Percentiles rank a stretch among this genome's conserved stretches.
phyloP scores from a whole-genome alignment of 2,888 invertebrate species.

The Pterobdella sp. region DNA sequence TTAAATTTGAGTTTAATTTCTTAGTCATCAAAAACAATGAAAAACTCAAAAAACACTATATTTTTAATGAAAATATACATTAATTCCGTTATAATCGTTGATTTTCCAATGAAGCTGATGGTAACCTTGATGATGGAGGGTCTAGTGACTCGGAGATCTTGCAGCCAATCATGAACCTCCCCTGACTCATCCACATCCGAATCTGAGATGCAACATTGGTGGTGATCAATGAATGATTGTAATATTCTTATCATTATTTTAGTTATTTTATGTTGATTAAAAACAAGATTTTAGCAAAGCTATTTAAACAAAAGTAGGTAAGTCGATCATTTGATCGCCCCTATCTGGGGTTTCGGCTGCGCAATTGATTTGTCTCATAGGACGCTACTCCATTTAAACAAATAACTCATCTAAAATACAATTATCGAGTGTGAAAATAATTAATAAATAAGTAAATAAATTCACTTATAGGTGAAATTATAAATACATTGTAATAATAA shows the following conservation, averaged over 20 bases:
- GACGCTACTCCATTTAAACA: no score
- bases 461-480: background rate
- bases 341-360: no score
- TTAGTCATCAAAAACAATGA: no score
- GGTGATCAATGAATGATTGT: background rate
- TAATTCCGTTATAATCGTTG: no score
- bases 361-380: no score
- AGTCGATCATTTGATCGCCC: no score
- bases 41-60: no score
- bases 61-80: no score
- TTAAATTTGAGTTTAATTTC: no score
- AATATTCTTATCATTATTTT: slow-evolving; percentile 4
- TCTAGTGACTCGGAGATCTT: background rate
- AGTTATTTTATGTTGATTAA: background rate
- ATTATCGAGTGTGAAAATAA: background rate
- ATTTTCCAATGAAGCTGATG: no score
- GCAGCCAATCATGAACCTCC: slow-evolving; percentile 11
- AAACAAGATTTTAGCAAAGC: background rate
- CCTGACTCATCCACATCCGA: background rate
- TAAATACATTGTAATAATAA: no score
- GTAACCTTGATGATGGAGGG: background rate
- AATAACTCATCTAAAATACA: no score
- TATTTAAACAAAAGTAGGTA: background rate
- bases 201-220: background rate
- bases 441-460: background rate